Conservation (phyloP, 2,888 invertebrate genomes). For the Beris chalybata region DNA sequence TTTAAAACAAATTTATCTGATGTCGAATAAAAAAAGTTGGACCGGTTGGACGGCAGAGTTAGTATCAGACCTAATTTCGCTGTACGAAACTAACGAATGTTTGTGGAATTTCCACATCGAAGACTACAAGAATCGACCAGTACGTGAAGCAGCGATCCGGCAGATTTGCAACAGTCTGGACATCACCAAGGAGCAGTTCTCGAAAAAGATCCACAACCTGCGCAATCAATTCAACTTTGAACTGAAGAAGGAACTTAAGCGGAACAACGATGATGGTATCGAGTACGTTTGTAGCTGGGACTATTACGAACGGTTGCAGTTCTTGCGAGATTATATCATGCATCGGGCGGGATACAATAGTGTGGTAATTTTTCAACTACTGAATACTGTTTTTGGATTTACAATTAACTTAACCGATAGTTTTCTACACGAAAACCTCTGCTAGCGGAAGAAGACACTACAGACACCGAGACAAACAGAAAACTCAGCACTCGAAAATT, state of each 20-base stretch:
- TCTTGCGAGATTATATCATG: slow-evolving; percentile 49
- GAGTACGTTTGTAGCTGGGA: slow-evolving; percentile 50
- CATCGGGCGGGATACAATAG: slow-evolving; percentile 46
- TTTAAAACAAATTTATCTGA: background rate
- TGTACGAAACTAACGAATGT: slow-evolving; percentile 51
- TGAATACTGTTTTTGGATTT: no score
- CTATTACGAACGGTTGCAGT: slow-evolving; percentile 52
- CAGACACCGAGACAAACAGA: no score
- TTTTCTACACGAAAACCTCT: no score
- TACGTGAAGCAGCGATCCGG: slow-evolving; percentile 48
- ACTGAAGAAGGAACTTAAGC: slow-evolving; percentile 51
- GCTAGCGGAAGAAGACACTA: no score
- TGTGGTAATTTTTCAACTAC: background rate
- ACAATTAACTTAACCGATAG: no score
- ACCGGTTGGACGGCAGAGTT: slow-evolving; percentile 50
- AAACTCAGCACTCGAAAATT: no score
- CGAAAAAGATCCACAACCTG: slow-evolving; percentile 53
- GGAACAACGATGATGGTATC: slow-evolving; percentile 43
- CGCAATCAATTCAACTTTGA: slow-evolving; percentile 55
- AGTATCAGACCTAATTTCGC: slow-evolving; percentile 48
- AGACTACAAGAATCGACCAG: slow-evolving; percentile 50
- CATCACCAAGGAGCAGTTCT: slow-evolving; percentile 51
- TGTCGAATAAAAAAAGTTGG: background rate
- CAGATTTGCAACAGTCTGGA: slow-evolving; percentile 47
- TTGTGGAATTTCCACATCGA: slow-evolving; percentile 53